Base-by-base conservation (phyloP, 2,888 invertebrate species). In the Xanthorhoe spadicearia region DNA sequence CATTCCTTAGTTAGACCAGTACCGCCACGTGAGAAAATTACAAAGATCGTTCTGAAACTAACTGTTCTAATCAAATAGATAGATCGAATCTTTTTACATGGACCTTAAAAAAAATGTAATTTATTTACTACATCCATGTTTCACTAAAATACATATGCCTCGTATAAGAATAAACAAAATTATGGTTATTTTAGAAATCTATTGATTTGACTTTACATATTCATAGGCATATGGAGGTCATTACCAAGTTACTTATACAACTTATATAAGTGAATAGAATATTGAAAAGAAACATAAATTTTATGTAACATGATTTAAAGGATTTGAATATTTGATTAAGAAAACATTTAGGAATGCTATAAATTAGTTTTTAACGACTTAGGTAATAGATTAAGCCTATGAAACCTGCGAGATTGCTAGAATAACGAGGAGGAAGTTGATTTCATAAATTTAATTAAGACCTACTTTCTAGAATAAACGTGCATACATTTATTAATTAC, bases 151-250 rank as follows among this genome's bases (percentile, higher is more conserved):
- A n/a, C n/a, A n/a, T n/a, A 55, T 43, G 38, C 35, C n/a, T 56
- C 19, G 43, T 56, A 55, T 56, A 62, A 50, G 15, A 53, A 48
- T 48, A 53, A 49, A 38, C 17, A 56, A 23, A 48, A n/a, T n/a
- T n/a, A n/a, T n/a, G n/a, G n/a, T n/a, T n/a, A 50, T 59, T 43
- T 59, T 64, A 54, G 59, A 64, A 64, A 64, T 64, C 48, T 43
- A n/a, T 59, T 9, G 49, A 59, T 63, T 9, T 13, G 3, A 35
- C 18, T 46, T 8, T 17, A n/a, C 49, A 58, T 64, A 64, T 64
- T 64, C 59, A 64, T 64, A 19, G 13, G 18, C 4, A 10, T 57
- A 62, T 57, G 32, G 53, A 66, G 66, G 51, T 66, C 58, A 59
- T 65, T 66, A 59, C 10, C 64, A 64, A 64, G 35, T 59, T 54